Conservation (phyloP, 2,888 invertebrate species). For the Callyntrura sp. region DNA sequence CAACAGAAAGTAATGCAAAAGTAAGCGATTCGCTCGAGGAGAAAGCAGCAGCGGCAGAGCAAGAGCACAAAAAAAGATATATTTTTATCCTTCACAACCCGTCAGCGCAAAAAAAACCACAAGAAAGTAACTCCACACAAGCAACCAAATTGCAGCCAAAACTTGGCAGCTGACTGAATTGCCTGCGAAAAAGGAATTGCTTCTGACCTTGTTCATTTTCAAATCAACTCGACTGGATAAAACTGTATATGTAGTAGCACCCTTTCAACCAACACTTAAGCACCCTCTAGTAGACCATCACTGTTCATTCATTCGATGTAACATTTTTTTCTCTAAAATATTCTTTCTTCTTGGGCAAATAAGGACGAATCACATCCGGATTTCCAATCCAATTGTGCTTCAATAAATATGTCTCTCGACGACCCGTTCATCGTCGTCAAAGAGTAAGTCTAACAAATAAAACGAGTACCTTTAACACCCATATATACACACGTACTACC, state of each 20-base stretch:
- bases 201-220: conserved; percentile 20
- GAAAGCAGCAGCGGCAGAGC: no score
- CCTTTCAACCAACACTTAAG: background rate
- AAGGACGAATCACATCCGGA: conserved; percentile 3
- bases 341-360: background rate
- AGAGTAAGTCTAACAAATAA: conserved; percentile 91
- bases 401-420: conserved; percentile 94
- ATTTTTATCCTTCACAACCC: background rate
- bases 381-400: background rate
- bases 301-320: conserved; percentile 18
- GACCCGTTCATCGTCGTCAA: conserved; percentile 99
- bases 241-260: background rate
- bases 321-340: conserved; percentile 21
- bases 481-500: no score
- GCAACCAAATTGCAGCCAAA: background rate
- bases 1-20: background rate
- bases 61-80: conserved; percentile 1
- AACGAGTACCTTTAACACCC: background rate
- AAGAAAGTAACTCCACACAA: background rate
- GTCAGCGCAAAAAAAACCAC: no score
- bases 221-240: background rate
- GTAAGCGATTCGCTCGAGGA: no score
- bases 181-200: background rate
- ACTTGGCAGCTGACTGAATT: background rate
- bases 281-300: background rate